Percentiles rank a stretch among this genome's conserved stretches.
phyloP scores from a whole-genome alignment of 2,113 vertebrate species.

The Aptenodytes forsteri region DNA sequence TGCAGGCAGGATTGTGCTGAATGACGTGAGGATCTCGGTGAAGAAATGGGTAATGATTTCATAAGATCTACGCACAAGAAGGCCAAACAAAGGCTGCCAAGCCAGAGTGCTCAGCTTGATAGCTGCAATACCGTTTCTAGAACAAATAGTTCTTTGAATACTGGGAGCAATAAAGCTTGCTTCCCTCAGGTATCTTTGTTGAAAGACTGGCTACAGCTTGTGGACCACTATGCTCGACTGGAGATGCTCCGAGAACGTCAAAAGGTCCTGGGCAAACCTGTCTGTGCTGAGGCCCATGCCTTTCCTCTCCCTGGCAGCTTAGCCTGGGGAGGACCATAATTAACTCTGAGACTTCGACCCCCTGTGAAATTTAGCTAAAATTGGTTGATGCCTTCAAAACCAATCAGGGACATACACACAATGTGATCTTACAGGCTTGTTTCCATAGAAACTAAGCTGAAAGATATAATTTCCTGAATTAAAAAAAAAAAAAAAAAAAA shows the following conservation, averaged over 20 bases:
- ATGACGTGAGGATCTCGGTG: background rate
- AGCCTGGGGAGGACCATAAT: background rate
- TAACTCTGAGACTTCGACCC: background rate
- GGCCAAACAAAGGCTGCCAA: background rate
- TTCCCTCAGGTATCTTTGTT: background rate
- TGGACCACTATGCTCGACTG: background rate
- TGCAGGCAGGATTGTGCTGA: background rate
- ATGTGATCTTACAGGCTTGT: slow-evolving; percentile 24
- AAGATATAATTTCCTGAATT: slow-evolving; percentile 55
- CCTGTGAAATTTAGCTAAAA: slow-evolving; percentile 41
- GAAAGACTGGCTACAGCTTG: background rate
- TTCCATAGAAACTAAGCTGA: slow-evolving; percentile 63
- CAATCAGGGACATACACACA: background rate
- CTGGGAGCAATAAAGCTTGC: background rate
- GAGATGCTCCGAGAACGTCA: background rate
- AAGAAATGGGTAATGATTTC: background rate
- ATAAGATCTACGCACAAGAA: background rate
- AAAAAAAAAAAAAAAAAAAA: background rate
- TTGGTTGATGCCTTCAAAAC: slow-evolving; percentile 34
- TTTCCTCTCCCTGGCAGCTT: background rate
- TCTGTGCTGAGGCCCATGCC: background rate
- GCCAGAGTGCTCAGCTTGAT: background rate
- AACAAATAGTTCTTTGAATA: background rate
- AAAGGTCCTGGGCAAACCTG: background rate
- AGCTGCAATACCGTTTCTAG: background rate